A percentile compares a stretch with the other conserved stretches of the same genome.
These are phyloP conservation scores for Harpalus rubripes DNA, from an alignment of 2,888 invertebrate species.

Conservation along the genomic window DNA sequence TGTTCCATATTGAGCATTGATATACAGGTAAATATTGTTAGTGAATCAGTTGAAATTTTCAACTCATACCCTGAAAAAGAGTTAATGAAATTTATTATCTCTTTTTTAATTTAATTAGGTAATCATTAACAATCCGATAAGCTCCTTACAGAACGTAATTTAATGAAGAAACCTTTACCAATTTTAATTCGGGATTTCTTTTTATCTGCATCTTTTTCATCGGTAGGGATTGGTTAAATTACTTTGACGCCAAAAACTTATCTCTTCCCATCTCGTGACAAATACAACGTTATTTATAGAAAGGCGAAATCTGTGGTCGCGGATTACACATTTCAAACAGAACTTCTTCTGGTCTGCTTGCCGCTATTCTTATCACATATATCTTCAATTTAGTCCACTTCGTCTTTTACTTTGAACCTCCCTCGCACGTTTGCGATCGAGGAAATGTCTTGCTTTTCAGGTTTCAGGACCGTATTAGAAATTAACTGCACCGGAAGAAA, in stretches of 20 bases:
- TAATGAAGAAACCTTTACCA: slow-evolving; percentile 3
- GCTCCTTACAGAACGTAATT: neutral
- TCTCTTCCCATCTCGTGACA: slow-evolving; percentile 20
- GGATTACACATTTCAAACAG: slow-evolving; percentile 61
- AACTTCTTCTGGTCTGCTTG: slow-evolving; percentile 44
- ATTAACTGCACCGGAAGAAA: neutral
- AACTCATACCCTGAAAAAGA: no score
- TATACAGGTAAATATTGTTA: no score
- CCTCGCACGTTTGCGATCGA: slow-evolving; percentile 34
- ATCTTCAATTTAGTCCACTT: slow-evolving; percentile 55
- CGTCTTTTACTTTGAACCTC: slow-evolving; percentile 55
- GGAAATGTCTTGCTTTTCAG: slow-evolving; percentile 17
- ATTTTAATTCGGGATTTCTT: slow-evolving; percentile 17
- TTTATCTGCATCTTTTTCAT: slow-evolving; percentile 21
- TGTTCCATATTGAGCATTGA: no score
- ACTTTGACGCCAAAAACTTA: slow-evolving; percentile 7
- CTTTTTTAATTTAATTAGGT: neutral
- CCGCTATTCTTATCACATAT: slow-evolving; percentile 59
- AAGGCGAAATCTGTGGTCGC: slow-evolving; percentile 28
- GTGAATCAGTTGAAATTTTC: no score
- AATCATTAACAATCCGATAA: neutral
- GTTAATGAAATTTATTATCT: neutral
- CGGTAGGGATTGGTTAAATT: slow-evolving; percentile 20
- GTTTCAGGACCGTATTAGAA: slow-evolving; percentile 21
- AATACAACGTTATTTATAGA: slow-evolving; percentile 62